Conservation (phyloP, 92 coral and sea anemone species). For the Parazoanthus swiftii region DNA sequence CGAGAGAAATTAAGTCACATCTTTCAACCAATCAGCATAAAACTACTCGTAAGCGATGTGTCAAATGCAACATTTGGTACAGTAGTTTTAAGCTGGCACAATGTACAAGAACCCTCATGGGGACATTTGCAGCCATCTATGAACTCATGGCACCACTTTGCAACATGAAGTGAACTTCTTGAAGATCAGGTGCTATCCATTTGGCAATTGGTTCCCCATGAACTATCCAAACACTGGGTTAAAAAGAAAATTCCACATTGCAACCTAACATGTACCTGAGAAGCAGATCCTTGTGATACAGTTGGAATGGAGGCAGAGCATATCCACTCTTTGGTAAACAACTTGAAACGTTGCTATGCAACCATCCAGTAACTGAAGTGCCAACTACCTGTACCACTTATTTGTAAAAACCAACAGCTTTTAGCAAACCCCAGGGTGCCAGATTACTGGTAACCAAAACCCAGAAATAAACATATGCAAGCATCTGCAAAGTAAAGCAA, state of each 20-base stretch:
- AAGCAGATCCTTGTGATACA: not conserved
- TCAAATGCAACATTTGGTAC: not conserved
- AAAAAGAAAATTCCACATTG: not conserved
- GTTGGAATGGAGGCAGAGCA: slow-evolving; percentile 7
- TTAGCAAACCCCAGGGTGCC: not conserved
- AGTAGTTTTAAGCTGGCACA: not conserved
- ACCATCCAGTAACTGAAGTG: not conserved
- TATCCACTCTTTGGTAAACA: not conserved
- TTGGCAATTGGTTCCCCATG: not conserved
- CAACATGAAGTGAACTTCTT: not conserved
- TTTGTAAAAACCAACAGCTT: not conserved
- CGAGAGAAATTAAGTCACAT: not conserved
- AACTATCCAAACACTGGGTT: not conserved
- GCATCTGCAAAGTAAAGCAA: no score
- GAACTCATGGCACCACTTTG: not conserved
- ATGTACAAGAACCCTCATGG: not conserved
- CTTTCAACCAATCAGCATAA: not conserved
- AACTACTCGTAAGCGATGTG: not conserved
- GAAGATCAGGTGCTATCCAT: not conserved
- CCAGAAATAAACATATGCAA: not conserved
- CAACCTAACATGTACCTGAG: not conserved
- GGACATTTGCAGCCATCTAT: not conserved
- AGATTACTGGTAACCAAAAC: slow-evolving; percentile 2
- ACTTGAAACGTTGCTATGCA: not conserved
- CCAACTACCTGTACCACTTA: not conserved